phyloP scores from a whole-genome alignment of 2,888 invertebrate species.

The Macrophya annulata region DNA sequence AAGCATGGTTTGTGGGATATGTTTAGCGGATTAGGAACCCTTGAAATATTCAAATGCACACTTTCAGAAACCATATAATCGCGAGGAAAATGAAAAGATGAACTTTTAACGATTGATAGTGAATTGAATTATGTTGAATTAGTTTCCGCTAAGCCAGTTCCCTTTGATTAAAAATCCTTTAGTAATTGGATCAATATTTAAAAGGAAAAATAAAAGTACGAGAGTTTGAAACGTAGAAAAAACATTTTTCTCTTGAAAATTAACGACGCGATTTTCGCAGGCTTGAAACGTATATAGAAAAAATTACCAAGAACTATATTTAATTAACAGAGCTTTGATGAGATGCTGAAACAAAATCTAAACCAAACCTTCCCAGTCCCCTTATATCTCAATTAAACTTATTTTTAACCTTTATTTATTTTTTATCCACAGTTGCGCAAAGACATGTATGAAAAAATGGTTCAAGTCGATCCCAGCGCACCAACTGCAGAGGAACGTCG shows the following conservation, averaged over 20 bases:
- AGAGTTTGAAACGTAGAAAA: background rate
- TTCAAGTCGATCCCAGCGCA: slow-evolving; percentile 94
- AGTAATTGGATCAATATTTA: background rate
- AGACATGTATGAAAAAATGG: slow-evolving; percentile 99
- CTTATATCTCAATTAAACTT: background rate
- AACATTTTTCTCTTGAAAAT: background rate
- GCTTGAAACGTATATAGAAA: background rate
- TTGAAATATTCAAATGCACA: background rate
- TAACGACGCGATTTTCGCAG: background rate
- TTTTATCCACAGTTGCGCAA: slow-evolving; percentile 76
- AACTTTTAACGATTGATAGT: background rate
- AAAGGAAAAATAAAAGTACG: background rate
- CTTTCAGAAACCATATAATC: background rate
- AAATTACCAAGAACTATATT: background rate
- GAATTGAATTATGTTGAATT: background rate
- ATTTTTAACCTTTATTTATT: background rate
- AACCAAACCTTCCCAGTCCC: background rate
- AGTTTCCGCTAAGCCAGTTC: background rate
- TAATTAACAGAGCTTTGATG: background rate
- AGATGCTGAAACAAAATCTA: background rate
- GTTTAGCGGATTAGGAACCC: background rate
- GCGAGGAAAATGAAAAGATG: background rate
- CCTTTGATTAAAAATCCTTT: background rate
- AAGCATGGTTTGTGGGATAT: background rate
- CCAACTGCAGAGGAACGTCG: slow-evolving; percentile 95